These are phyloP conservation scores for Geotrupes spiniger DNA, from an alignment of 2,888 invertebrate species.

Conservation along the genomic window DNA sequence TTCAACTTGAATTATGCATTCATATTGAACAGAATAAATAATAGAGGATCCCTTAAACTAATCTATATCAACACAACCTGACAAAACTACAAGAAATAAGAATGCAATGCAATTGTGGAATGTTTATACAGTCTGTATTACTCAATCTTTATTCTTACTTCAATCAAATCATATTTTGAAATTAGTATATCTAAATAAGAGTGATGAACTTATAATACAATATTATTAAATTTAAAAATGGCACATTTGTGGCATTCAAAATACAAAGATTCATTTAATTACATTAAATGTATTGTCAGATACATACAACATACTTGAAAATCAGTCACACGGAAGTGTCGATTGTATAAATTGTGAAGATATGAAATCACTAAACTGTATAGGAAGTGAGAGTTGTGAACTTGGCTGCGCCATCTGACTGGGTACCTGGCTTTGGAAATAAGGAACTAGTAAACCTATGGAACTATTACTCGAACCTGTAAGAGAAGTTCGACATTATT, in stretches of 20 bases:
- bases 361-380: constrained; percentile 37
- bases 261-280: too few relatives aligned
- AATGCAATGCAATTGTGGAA: too few relatives aligned
- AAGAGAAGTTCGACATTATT: constrained; percentile 19
- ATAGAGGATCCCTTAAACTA: too few relatives aligned
- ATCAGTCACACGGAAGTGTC: constrained; percentile 27
- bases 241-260: neutral
- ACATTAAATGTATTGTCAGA: neutral
- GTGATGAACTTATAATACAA: constrained; percentile 3
- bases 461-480: constrained; percentile 32
- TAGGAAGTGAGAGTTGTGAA: constrained; percentile 27
- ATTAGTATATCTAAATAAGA: constrained; percentile 2
- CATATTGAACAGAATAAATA: too few relatives aligned
- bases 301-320: neutral
- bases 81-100: too few relatives aligned
- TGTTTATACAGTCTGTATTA: too few relatives aligned
- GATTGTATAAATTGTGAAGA: constrained; percentile 33
- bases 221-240: constrained; percentile 1
- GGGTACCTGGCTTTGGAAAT: constrained; percentile 39
- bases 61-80: too few relatives aligned
- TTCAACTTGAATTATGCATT: too few relatives aligned
- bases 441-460: constrained; percentile 36
- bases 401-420: constrained; percentile 28
- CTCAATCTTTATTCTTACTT: too few relatives aligned
- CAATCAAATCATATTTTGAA: neutral